phyloP scores from a whole-genome alignment of 2,113 vertebrate genomes.

The Erythrolamprus reginae region DNA sequence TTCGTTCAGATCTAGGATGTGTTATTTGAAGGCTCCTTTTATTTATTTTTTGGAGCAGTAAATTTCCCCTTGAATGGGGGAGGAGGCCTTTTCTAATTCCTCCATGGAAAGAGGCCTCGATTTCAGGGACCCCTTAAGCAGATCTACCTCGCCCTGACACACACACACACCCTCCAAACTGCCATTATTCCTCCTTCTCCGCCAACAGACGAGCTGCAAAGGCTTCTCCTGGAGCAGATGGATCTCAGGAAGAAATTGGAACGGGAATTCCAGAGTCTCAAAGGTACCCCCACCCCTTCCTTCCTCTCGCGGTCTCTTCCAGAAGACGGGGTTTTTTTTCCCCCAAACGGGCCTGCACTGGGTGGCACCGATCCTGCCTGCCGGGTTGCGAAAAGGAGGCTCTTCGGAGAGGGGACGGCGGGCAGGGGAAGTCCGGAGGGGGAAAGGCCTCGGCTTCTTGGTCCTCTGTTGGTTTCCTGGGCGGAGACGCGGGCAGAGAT shows the following conservation, averaged over 20 bases:
- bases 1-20: too few relatives aligned
- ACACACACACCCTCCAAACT: accelerated
- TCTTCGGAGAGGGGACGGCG: background rate
- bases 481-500: background rate
- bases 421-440: background rate
- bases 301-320: background rate
- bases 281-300: constrained; percentile 77
- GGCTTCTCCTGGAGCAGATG: constrained; percentile 93
- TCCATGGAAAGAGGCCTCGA: background rate
- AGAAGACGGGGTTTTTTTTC: background rate
- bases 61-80: background rate
- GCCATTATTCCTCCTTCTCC: background rate
- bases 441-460: background rate
- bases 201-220: constrained; percentile 88
- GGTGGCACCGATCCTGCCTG: background rate
- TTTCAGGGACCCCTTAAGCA: background rate
- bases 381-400: background rate
- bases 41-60: too few relatives aligned
- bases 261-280: constrained; percentile 94
- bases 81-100: background rate
- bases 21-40: too few relatives aligned
- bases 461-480: background rate
- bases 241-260: constrained; percentile 96
- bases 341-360: background rate
- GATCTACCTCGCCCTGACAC: background rate